Percentiles rank a stretch among this genome's conserved stretches.
Evolutionary conservation across 2,113 vertebrate genomes (phyloP).

Genomic region (Sinocyclocheilus grahami): DNA sequence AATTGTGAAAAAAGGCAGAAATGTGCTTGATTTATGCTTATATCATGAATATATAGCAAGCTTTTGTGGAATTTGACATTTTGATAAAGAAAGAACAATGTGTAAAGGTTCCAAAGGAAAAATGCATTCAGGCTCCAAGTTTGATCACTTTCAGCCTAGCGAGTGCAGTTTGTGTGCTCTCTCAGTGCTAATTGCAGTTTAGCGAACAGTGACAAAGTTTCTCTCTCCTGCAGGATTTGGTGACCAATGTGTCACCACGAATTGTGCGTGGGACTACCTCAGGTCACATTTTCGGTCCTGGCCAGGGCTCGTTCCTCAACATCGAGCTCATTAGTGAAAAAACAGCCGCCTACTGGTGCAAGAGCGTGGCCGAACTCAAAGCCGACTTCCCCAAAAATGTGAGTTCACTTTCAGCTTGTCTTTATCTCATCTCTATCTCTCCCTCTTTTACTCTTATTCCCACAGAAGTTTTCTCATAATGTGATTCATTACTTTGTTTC

Average conservation of each 20-base stretch:
- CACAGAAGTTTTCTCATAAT: conserved; percentile 37
- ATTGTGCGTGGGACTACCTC: conserved; percentile 90
- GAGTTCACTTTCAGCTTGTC: conserved; percentile 55
- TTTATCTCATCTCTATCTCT: background rate
- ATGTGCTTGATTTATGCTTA: conserved; percentile 67
- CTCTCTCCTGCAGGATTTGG: conserved; percentile 80
- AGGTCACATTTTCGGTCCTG: conserved; percentile 84
- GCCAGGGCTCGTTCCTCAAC: conserved; percentile 89
- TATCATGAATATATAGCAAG: conserved; percentile 34
- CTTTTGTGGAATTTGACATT: conserved; percentile 31
- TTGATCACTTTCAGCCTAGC: background rate
- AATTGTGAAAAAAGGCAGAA: conserved; percentile 61
- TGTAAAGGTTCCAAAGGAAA: background rate
- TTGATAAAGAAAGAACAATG: conserved; percentile 43
- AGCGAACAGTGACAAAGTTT: conserved; percentile 27
- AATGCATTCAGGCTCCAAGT: background rate
- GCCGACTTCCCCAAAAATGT: conserved; percentile 86
- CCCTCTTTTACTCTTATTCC: background rate
- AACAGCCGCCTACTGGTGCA: conserved; percentile 90
- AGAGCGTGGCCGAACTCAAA: conserved; percentile 84
- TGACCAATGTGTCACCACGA: conserved; percentile 92
- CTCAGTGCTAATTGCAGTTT: conserved; percentile 6
- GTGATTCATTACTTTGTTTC: conserved; percentile 51
- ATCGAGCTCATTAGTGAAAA: conserved; percentile 95
- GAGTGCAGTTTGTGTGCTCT: background rate